Evolutionary conservation across 2,888 invertebrate species (phyloP).

Genomic region (Drosophila algonquin): DNA sequence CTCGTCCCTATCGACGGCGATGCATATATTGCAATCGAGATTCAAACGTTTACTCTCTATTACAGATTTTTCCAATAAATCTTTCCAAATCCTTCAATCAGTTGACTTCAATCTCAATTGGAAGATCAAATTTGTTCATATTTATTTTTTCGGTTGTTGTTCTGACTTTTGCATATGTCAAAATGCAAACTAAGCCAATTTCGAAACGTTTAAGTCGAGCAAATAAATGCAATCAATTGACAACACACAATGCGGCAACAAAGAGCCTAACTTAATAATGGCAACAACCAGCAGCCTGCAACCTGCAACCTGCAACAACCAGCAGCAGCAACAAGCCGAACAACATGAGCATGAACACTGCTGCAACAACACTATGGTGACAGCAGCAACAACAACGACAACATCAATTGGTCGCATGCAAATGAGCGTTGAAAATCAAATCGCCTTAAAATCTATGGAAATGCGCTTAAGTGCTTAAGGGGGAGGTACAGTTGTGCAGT

Average conservation of each 20-base stretch:
- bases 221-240: slow-evolving; percentile 12
- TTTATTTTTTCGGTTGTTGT: slow-evolving; percentile 13
- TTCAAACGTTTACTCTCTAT: too few relatives aligned
- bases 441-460: slow-evolving; percentile 64
- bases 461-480: slow-evolving; percentile 60
- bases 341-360: neutral
- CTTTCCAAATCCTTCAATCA: neutral
- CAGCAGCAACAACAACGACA: slow-evolving; percentile 7
- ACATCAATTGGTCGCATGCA: slow-evolving; percentile 54
- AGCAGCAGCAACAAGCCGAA: slow-evolving; percentile 8
- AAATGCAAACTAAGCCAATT: slow-evolving; percentile 31
- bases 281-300: slow-evolving; percentile 1
- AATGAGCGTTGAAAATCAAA: slow-evolving; percentile 59
- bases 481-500: neutral
- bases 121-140: slow-evolving; percentile 34
- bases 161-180: slow-evolving; percentile 32
- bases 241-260: neutral
- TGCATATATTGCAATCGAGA: too few relatives aligned
- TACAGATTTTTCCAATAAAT: too few relatives aligned
- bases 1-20: too few relatives aligned
- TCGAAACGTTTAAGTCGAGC: slow-evolving; percentile 38
- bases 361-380: neutral
- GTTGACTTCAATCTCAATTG: neutral
- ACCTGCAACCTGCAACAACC: neutral
- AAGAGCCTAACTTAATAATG: slow-evolving; percentile 35